Conservation (phyloP, 2,797 vertebrate genomes). For the Dipus sagitta region DNA sequence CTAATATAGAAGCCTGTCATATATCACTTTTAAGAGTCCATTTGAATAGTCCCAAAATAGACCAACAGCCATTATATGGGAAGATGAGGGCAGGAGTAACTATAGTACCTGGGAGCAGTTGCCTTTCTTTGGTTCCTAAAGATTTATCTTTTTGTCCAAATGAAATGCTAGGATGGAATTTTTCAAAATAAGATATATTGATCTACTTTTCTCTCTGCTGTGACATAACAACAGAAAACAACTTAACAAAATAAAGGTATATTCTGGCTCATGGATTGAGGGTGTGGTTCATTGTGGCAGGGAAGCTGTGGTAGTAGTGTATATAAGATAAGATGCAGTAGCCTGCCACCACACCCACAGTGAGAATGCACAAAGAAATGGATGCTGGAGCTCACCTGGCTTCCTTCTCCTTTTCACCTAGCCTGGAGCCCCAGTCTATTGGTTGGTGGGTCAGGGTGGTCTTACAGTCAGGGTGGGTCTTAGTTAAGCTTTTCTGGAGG, state of each 20-base stretch:
- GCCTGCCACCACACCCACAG: background rate
- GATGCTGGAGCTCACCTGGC: background rate
- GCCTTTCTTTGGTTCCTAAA: background rate
- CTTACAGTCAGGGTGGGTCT: no score
- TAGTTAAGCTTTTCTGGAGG: background rate
- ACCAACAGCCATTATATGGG: background rate
- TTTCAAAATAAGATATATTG: background rate
- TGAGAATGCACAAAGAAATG: background rate
- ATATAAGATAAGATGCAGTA: no score
- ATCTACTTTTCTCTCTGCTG: background rate
- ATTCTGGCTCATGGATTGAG: background rate
- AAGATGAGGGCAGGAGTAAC: background rate
- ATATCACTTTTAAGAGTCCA: background rate
- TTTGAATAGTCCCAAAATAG: background rate
- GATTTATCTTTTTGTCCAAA: background rate
- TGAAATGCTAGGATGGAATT: conserved; percentile 15
- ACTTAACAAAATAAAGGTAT: background rate
- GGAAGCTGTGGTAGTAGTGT: background rate
- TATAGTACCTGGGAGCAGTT: background rate
- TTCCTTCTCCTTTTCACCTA: background rate
- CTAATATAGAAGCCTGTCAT: background rate
- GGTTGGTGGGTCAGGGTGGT: background rate
- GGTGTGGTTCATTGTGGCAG: background rate
- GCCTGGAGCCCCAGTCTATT: background rate
- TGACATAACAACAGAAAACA: background rate